Conservation (phyloP, 2,113 vertebrate species). For the Alethe diademata region DNA sequence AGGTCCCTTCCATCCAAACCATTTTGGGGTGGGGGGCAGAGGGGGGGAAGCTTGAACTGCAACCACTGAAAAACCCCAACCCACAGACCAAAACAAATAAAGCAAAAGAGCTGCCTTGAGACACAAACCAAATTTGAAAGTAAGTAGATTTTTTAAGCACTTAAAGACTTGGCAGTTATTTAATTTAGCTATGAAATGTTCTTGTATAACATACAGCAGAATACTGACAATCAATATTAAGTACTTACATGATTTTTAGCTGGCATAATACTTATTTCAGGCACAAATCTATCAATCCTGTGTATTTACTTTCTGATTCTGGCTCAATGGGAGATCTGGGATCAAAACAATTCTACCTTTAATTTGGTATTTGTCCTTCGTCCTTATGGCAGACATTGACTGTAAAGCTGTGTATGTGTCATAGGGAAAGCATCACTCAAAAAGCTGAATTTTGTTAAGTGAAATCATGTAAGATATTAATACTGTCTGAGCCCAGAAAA, state of each 20-base stretch:
- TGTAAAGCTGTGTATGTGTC: background rate
- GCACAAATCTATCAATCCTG: background rate
- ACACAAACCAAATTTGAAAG: background rate
- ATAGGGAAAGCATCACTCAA: background rate
- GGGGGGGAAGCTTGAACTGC: background rate
- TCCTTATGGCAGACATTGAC: background rate
- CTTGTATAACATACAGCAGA: background rate
- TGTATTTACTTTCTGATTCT: background rate
- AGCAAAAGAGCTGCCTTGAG: background rate
- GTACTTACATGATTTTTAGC: background rate
- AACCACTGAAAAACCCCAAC: background rate
- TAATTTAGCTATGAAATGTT: conserved; percentile 9
- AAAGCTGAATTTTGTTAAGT: background rate
- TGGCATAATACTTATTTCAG: background rate
- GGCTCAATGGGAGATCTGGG: background rate
- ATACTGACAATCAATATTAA: background rate
- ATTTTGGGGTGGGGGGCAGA: background rate
- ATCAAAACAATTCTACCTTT: background rate
- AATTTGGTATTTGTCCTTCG: background rate
- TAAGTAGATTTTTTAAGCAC: background rate
- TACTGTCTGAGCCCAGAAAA: background rate
- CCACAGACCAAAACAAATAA: background rate
- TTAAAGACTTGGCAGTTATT: background rate
- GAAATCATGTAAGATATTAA: background rate
- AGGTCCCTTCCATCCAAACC: background rate